Conservation (phyloP, 1,140 invertebrate species). For the Olivierus martensii region DNA sequence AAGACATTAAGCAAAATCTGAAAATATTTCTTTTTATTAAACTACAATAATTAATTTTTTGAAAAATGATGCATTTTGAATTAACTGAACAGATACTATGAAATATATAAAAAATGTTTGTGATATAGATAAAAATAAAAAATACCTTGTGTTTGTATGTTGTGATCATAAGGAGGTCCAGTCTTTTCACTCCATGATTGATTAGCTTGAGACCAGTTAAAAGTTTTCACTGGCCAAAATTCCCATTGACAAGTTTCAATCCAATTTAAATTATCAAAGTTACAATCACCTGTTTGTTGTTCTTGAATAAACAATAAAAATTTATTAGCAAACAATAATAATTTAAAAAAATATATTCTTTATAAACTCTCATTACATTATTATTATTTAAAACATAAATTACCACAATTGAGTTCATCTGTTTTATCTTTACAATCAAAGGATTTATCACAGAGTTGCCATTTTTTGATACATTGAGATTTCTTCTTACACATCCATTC, state of each 20-base stretch:
- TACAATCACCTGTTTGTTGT: constrained; percentile 6
- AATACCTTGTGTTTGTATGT: constrained; percentile 2
- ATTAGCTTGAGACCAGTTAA: constrained; percentile 6
- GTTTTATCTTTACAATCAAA: constrained; percentile 61
- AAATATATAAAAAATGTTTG: too few relatives aligned
- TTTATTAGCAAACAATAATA: too few relatives aligned
- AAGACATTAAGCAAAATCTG: too few relatives aligned
- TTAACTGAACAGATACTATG: too few relatives aligned
- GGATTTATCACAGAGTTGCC: constrained; percentile 53
- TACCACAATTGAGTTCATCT: constrained; percentile 54
- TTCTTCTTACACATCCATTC: constrained; percentile 55
- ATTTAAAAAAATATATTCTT: too few relatives aligned
- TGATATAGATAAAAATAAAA: too few relatives aligned
- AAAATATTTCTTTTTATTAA: too few relatives aligned
- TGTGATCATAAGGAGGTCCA: constrained; percentile 4
- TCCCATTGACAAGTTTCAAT: not conserved
- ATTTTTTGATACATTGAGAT: constrained; percentile 46
- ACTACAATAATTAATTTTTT: too few relatives aligned
- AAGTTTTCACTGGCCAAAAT: not conserved
- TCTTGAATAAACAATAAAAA: not conserved
- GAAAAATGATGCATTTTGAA: too few relatives aligned
- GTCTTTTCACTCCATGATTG: not conserved
- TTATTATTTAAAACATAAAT: too few relatives aligned
- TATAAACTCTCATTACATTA: too few relatives aligned
- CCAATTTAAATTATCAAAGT: constrained; percentile 9